phyloP scores from a whole-genome alignment of 2,888 invertebrate species.

The Xestobium rufovillosum region DNA sequence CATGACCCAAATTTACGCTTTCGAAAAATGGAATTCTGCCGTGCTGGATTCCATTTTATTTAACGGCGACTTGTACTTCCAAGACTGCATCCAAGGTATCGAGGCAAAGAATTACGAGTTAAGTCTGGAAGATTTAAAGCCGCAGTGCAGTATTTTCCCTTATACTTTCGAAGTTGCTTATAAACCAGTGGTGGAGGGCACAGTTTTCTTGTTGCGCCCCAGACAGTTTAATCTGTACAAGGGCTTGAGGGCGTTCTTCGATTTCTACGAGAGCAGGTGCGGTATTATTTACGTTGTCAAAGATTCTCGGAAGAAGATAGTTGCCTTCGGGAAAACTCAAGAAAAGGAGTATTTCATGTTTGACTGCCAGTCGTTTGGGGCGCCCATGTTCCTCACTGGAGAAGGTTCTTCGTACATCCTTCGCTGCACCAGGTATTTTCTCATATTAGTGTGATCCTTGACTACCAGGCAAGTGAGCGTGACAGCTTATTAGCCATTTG shows the following conservation, averaged over 20 bases:
- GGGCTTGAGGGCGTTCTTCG: constrained; percentile 51
- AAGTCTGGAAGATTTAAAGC: constrained; percentile 49
- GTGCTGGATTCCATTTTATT: constrained; percentile 56
- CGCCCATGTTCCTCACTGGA: constrained; percentile 53
- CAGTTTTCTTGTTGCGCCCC: constrained; percentile 50
- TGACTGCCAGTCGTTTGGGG: constrained; percentile 56
- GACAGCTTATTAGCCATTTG: too few relatives aligned
- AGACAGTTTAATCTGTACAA: constrained; percentile 57
- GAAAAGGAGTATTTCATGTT: constrained; percentile 58
- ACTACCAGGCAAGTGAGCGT: too few relatives aligned
- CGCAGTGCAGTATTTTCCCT: constrained; percentile 50
- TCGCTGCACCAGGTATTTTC: constrained; percentile 44
- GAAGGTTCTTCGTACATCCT: constrained; percentile 50
- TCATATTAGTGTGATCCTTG: too few relatives aligned
- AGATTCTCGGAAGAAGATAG: constrained; percentile 39
- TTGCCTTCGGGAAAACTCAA: constrained; percentile 37
- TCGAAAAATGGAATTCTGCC: constrained; percentile 56
- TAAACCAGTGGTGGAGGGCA: constrained; percentile 53
- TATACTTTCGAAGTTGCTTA: constrained; percentile 51
- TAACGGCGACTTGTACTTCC: constrained; percentile 52
- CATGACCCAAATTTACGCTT: constrained; percentile 51
- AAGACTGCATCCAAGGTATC: constrained; percentile 45
- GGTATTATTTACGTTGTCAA: constrained; percentile 52
- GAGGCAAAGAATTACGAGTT: constrained; percentile 51
- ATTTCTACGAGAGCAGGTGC: constrained; percentile 42